Base-by-base conservation (phyloP, 2,113 vertebrate genomes). In the Phycodurus eques region DNA sequence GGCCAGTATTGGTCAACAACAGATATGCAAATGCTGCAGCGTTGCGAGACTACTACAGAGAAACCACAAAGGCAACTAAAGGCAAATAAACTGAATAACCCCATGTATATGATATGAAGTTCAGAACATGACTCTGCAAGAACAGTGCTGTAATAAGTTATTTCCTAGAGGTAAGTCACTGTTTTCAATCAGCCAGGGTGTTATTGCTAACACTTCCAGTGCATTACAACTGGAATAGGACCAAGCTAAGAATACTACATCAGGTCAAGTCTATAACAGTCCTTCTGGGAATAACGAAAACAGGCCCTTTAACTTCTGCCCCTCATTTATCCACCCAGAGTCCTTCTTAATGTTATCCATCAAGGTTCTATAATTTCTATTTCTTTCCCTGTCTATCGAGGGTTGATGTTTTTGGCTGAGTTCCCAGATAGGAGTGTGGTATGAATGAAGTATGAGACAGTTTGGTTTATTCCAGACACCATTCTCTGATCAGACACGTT, bases 391-490 rank as follows among this genome's bases (percentile, higher is more conserved):
- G 51, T 53, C 51, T 8, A 53, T 53, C 51, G 82, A 86, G 85
- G 76, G 61, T 81, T 87, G 85, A 80, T 67, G 47, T 81, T 74
- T 91, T 88, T 93, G 93, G 93, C 91, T 49, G 62, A 20, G 68
- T 73, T 91, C 91, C 91, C 87, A 73, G 90, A 83, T 81, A 88
- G 89, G 82, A 80, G 69, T 81, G 61, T 82, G 72, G 81, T 87
- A 78, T 82, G 78, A 82, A 87, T 1, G 27, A 27, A 27, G 27
- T 27, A 27, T 77, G 68, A 70, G 75, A 70, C 70, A 76, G 83
- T 83, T 88, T 17, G 35, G 60, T 39, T 62, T 20, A 86, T 89
- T 89, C 81, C 77, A 85, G 84, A 72, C 85, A 71, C 76, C 60
- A 73, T 78, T 74, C 78, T 82, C 75, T 74, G 82, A 89, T 92